Percentiles rank a stretch among this genome's conserved stretches.
Conservation (phyloP, 2,888 invertebrate genomes). For the Oeneis ivallda region DNA sequence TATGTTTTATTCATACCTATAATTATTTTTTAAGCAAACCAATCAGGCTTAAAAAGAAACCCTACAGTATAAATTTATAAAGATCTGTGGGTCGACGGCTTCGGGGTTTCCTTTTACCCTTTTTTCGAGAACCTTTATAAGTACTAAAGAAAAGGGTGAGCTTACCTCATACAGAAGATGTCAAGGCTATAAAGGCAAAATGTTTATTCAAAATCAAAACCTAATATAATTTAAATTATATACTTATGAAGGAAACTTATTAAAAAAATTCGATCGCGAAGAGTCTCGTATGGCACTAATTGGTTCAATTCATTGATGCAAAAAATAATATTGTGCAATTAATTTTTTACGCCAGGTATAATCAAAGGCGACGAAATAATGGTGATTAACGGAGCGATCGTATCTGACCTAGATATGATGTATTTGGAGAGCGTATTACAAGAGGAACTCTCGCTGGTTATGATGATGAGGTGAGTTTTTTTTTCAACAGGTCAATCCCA, state of each 20-base stretch:
- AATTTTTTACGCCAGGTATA: conserved; percentile 85
- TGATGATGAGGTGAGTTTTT: conserved; percentile 92
- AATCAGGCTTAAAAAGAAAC: background rate
- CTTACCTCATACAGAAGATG: background rate
- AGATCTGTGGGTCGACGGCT: background rate
- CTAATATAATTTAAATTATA: too few relatives aligned
- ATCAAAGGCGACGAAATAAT: conserved; percentile 99
- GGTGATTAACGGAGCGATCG: conserved; percentile 99
- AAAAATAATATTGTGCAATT: conserved; percentile 37
- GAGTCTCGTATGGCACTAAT: conserved; percentile 17
- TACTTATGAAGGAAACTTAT: background rate
- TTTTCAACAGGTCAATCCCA: conserved; percentile 42
- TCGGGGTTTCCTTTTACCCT: background rate
- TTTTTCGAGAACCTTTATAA: conserved; percentile 5
- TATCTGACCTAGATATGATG: conserved; percentile 99
- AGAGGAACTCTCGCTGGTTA: conserved; percentile 95
- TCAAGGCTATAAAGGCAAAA: conserved; percentile 4
- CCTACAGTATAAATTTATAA: background rate
- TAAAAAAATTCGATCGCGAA: conserved; percentile 11
- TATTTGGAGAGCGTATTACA: conserved; percentile 98
- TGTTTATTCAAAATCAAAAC: conserved; percentile 11
- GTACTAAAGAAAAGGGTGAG: conserved; percentile 5
- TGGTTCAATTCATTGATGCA: conserved; percentile 24
- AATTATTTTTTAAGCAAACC: background rate
- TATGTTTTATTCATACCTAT: too few relatives aligned